Conservation (phyloP, 1,140 invertebrate genomes). For the silkworm (Bombyx mori) region DNA sequence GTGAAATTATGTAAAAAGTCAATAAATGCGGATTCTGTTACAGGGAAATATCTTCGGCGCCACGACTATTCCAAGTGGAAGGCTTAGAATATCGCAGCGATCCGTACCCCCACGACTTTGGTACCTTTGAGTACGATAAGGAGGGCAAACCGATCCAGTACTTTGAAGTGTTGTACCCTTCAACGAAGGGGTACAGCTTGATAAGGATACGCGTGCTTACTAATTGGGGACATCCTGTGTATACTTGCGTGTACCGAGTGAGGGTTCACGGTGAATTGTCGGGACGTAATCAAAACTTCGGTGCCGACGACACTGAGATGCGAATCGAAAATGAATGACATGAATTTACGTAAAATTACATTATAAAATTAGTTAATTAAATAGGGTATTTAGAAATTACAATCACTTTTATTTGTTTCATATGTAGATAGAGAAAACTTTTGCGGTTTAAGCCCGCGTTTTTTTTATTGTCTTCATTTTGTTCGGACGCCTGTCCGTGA, state of each 20-base stretch:
- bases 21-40: constrained; percentile 6
- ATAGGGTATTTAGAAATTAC: neutral
- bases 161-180: constrained; percentile 37
- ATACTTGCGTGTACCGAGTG: constrained; percentile 56
- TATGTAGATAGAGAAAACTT: neutral
- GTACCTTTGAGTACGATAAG: constrained; percentile 52
- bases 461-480: constrained; percentile 1
- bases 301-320: constrained; percentile 27
- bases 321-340: constrained; percentile 36
- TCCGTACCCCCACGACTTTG: constrained; percentile 46
- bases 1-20: neutral
- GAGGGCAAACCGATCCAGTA: constrained; percentile 54
- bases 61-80: constrained; percentile 49
- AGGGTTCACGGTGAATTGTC: constrained; percentile 49
- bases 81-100: constrained; percentile 40
- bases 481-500: neutral
- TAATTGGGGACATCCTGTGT: constrained; percentile 55
- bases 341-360: neutral
- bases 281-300: constrained; percentile 14
- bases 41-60: constrained; percentile 62
- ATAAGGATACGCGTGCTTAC: constrained; percentile 39
- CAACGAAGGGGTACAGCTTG: constrained; percentile 35
- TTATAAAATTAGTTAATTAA: constrained; percentile 2
- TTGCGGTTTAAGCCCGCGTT: neutral
- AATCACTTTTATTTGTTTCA: neutral